Conservation (phyloP, 1,140 invertebrate species). For the Drosophila virilis region DNA sequence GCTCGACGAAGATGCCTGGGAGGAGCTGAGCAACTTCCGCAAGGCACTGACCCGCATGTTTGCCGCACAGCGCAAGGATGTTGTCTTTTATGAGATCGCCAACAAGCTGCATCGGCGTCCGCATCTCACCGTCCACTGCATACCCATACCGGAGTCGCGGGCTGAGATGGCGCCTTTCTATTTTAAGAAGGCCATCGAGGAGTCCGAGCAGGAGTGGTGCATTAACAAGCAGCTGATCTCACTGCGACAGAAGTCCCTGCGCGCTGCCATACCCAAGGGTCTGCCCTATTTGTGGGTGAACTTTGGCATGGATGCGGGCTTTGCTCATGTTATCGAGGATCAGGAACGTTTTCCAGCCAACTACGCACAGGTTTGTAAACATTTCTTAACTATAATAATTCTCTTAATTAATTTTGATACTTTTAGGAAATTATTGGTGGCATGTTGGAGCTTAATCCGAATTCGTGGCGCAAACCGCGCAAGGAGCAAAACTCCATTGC, state of each 20-base stretch:
- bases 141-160: conserved; percentile 90
- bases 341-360: conserved; percentile 93
- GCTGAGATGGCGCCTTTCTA: conserved; percentile 93
- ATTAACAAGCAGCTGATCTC: conserved; percentile 98
- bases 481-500: conserved; percentile 85
- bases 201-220: conserved; percentile 97
- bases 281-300: conserved; percentile 97
- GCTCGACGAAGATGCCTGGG: conserved; percentile 97
- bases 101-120: conserved; percentile 90
- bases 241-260: conserved; percentile 90
- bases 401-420: conserved; percentile 8
- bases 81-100: conserved; percentile 96
- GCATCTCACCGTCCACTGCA: conserved; percentile 95
- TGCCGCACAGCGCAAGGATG: conserved; percentile 88
- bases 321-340: conserved; percentile 98
- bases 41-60: conserved; percentile 92
- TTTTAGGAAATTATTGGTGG: conserved; percentile 96
- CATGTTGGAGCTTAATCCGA: conserved; percentile 95
- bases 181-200: conserved; percentile 98
- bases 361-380: conserved; percentile 92
- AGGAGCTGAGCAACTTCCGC: conserved; percentile 92
- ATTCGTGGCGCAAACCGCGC: conserved; percentile 92
- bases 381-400: neutral
- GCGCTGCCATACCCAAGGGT: conserved; percentile 94
- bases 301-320: conserved; percentile 95